Conservation (phyloP, 2,888 invertebrate genomes). For the Tetragnatha montana region DNA sequence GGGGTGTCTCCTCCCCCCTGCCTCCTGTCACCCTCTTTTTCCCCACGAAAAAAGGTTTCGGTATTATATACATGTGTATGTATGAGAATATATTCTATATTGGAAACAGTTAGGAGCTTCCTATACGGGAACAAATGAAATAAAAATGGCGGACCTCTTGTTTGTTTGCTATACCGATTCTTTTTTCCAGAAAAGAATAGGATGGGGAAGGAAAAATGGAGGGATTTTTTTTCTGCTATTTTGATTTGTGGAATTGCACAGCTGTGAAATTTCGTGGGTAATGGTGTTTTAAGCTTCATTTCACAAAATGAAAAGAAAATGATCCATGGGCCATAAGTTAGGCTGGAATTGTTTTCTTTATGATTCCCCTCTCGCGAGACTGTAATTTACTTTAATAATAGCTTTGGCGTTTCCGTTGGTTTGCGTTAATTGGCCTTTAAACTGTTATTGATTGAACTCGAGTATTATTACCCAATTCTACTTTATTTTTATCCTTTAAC, state of each 20-base stretch:
- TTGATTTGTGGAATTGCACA: neutral
- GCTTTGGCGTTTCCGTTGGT: neutral
- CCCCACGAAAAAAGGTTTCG: constrained; percentile 9
- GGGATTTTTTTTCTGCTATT: neutral
- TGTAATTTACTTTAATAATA: neutral
- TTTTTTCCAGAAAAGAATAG: neutral
- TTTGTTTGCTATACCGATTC: neutral
- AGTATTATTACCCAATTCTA: neutral
- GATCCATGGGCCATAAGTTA: neutral
- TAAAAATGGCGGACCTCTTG: neutral
- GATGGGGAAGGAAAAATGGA: neutral
- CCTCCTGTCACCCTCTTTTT: constrained; percentile 1
- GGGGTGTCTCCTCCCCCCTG: neutral
- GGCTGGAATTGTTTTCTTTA: neutral
- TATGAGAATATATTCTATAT: constrained; percentile 25
- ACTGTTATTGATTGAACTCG: neutral
- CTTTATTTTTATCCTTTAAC: no score
- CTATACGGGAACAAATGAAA: neutral
- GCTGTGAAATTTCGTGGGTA: neutral
- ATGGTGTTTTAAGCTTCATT: neutral
- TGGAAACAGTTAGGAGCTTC: neutral
- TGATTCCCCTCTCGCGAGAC: neutral
- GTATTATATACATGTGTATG: constrained; percentile 44
- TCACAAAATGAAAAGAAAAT: neutral
- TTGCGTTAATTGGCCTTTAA: neutral